Evolutionary conservation across 2,113 vertebrate species (phyloP).

Genomic region (Gorsachius goisagi): DNA sequence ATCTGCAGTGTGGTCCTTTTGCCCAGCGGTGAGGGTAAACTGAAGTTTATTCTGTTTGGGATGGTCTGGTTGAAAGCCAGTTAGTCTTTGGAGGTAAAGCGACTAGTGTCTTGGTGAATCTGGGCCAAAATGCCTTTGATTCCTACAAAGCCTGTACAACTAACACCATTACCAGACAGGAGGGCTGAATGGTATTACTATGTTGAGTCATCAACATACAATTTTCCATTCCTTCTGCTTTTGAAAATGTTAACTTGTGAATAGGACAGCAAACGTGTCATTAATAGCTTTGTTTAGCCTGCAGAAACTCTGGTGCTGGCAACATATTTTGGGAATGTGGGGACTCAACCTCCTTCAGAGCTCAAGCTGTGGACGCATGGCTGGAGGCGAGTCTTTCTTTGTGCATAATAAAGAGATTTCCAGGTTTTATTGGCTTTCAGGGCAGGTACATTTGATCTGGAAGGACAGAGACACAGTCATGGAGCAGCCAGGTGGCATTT

Average conservation of each 20-base stretch:
- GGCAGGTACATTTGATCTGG: not conserved
- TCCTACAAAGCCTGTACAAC: not conserved
- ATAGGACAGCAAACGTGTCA: not conserved
- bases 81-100: not conserved
- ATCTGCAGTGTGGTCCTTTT: not conserved
- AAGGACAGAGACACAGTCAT: not conserved
- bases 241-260: not conserved
- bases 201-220: not conserved
- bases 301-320: not conserved
- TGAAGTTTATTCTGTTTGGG: not conserved
- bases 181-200: not conserved
- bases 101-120: not conserved
- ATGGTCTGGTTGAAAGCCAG: not conserved
- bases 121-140: not conserved
- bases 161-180: not conserved
- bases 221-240: not conserved
- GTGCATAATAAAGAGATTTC: not conserved
- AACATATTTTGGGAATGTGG: not conserved
- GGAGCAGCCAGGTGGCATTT: not conserved
- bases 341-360: not conserved
- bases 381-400: not conserved
- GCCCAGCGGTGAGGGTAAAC: not conserved
- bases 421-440: not conserved
- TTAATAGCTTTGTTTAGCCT: not conserved
- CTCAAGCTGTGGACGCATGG: not conserved